Base-by-base conservation (phyloP, 1,140 invertebrate species). In the Hestina assimilis region DNA sequence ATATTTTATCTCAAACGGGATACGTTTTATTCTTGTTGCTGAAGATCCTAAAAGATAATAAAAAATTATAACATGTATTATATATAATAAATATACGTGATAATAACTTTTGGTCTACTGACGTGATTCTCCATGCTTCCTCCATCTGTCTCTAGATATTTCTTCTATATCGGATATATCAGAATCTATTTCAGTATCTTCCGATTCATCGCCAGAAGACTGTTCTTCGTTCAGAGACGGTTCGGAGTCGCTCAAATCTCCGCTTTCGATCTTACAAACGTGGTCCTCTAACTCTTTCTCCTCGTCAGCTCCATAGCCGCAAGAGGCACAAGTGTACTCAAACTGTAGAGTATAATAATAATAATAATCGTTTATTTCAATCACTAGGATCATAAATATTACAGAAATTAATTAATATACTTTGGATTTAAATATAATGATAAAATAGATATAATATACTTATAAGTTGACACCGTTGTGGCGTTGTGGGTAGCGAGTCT, bases 1-100 rank as follows among this genome's bases (percentile, higher is more conserved):
- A 41, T 75, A 57, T 11, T 54, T 55, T n/a, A 79, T 54, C 7
- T 38, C 38, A 58, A 72, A 81, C 8, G 75, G 72, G 38, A 79
- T 19, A 29, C 63, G 59, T 24, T 53, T 48, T 24, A 69, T 51
- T 62, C 46, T 64, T 4, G 54, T 17, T 17, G 65, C 43, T 23
- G 46, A 50, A 28, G 58, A 29, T 59, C 50, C 11, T 31, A 42
- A 14, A 58, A 53, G n/a, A n/a, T n/a, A n/a, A 41, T 8, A 17
- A 24, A 46, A 59, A 3, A 40, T n/a, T n/a, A n/a, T n/a, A n/a
- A n/a, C n/a, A n/a, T n/a, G n/a, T n/a, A n/a, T n/a, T n/a, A n/a
- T n/a, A n/a, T n/a, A n/a, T n/a, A n/a, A n/a, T n/a, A n/a, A n/a
- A n/a, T n/a, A n/a, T n/a, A n/a, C n/a, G n/a, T n/a, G n/a, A n/a